A percentile compares a stretch with the other conserved stretches of the same genome.
Conservation (phyloP, 2,888 invertebrate genomes). For the Melinaea marsaeus region DNA sequence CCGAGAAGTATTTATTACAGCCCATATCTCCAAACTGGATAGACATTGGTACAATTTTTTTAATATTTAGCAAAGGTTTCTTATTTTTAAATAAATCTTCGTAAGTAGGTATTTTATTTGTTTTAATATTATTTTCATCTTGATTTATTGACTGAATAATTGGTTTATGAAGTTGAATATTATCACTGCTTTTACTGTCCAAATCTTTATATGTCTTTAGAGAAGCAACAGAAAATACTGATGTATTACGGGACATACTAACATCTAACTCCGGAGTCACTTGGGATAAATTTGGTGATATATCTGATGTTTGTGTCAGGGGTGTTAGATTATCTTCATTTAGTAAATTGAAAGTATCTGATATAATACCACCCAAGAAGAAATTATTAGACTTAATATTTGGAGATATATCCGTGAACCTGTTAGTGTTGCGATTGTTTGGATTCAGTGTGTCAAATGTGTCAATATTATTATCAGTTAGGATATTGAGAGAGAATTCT, state of each 20-base stretch:
- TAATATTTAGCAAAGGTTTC: conserved; percentile 7
- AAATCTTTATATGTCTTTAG: conserved; percentile 58
- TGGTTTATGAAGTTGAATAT: conserved; percentile 19
- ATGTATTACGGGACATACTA: conserved; percentile 24
- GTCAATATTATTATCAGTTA: no score
- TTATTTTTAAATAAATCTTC: conserved; percentile 45
- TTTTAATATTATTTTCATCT: conserved; percentile 6
- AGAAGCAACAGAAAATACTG: conserved; percentile 48
- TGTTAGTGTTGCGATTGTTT: background rate
- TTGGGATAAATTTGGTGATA: conserved; percentile 34
- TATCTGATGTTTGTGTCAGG: conserved; percentile 21
- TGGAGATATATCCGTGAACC: background rate
- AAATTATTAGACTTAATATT: conserved; percentile 19
- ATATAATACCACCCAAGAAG: conserved; percentile 46
- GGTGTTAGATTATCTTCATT: conserved; percentile 45
- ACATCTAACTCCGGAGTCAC: conserved; percentile 23
- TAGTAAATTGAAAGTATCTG: conserved; percentile 52
- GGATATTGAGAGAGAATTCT: no score
- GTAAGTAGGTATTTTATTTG: conserved; percentile 43
- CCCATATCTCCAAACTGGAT: conserved; percentile 58
- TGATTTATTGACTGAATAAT: background rate
- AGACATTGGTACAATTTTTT: conserved; percentile 46
- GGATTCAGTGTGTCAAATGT: background rate
- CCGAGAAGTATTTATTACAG: conserved; percentile 51
- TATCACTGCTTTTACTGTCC: conserved; percentile 53